Percentiles rank a stretch among this genome's conserved stretches.
These are phyloP conservation scores for Coccyzus lansbergi DNA, from an alignment of 2,797 vertebrate species.

Conservation along the genomic window DNA sequence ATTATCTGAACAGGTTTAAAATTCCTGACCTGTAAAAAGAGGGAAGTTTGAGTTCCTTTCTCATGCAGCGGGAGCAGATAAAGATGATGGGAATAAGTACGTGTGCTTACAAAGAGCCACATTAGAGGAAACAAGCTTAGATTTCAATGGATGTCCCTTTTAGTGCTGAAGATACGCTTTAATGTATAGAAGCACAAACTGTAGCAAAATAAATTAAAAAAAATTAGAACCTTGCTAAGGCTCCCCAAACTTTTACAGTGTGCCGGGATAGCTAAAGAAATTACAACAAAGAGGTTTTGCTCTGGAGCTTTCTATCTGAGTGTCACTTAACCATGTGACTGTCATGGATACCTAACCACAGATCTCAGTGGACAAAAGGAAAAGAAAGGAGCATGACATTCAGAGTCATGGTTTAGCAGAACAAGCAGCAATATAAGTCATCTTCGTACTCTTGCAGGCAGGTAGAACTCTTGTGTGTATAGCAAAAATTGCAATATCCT, in stretches of 20 bases:
- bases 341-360: neutral
- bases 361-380: neutral
- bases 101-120: neutral
- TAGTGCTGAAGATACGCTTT: neutral
- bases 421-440: neutral
- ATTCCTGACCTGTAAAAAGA: slow-evolving; percentile 9
- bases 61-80: neutral
- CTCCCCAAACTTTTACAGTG: neutral
- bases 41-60: neutral
- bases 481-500: neutral
- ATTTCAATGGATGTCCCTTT: neutral
- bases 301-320: neutral
- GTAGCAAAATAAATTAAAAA: neutral
- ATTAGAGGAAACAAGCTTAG: neutral
- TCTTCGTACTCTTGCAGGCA: neutral
- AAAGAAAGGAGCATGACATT: neutral
- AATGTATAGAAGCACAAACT: neutral
- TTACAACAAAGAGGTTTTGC: neutral
- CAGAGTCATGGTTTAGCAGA: neutral
- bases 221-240: neutral
- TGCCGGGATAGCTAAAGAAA: neutral
- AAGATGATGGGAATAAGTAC: slow-evolving; percentile 2
- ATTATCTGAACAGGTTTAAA: neutral
- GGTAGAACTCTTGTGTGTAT: neutral
- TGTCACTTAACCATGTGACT: neutral